Evolutionary conservation across 2,888 invertebrate species (phyloP).

Genomic region (Platypus cylindrus): DNA sequence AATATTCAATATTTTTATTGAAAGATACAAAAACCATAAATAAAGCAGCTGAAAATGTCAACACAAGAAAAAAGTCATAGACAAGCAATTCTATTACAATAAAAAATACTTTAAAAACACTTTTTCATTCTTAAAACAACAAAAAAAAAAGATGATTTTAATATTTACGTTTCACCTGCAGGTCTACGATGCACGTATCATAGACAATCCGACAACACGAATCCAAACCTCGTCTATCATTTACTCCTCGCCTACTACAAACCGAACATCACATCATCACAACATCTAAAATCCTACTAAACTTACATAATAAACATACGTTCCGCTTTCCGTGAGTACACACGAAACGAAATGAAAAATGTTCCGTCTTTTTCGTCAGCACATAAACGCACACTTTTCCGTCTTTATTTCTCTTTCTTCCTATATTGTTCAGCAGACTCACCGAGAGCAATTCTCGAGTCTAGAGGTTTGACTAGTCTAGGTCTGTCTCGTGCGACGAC

Average conservation of each 20-base stretch:
- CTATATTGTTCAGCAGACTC: conserved; percentile 5
- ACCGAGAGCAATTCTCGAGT: conserved; percentile 9
- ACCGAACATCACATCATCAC: no score
- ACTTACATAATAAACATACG: conserved; percentile 14
- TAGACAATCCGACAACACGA: no score
- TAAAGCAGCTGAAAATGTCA: no score
- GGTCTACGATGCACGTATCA: neutral
- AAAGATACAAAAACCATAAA: no score
- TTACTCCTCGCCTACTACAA: no score
- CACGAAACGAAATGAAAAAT: conserved; percentile 7
- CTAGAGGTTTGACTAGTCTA: conserved; percentile 12
- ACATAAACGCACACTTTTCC: conserved; percentile 1
- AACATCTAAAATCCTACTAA: conserved; percentile 13
- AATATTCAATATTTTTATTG: no score
- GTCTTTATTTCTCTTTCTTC: conserved; percentile 8
- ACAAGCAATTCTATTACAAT: no score
- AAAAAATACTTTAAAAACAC: neutral
- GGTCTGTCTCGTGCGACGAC: conserved; percentile 13
- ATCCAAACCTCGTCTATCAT: no score
- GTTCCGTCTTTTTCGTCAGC: conserved; percentile 6
- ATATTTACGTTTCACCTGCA: neutral
- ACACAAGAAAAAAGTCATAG: no score
- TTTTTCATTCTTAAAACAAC: neutral
- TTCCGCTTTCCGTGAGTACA: no score
- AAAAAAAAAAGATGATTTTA: neutral